These are phyloP conservation scores for Cladopsammia gracilis DNA, from an alignment of 64 coral and sea anemone genomes.

Conservation along the genomic window DNA sequence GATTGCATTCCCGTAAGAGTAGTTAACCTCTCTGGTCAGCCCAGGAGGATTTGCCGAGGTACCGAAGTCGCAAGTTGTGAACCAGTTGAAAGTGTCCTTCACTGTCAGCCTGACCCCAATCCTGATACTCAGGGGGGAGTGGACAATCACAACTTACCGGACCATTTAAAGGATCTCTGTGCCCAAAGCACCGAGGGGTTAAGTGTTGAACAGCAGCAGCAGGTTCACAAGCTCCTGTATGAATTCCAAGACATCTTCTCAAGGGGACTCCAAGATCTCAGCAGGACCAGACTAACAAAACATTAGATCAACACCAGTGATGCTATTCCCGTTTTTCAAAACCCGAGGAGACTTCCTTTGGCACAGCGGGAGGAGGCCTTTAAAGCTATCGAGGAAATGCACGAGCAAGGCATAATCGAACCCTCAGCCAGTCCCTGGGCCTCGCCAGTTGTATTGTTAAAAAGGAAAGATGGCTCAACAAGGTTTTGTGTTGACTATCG, in stretches of 20 bases:
- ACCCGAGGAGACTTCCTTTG: constrained; percentile 30
- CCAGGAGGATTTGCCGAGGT: constrained; percentile 3
- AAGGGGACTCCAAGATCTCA: constrained; percentile 21
- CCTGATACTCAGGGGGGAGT: background rate
- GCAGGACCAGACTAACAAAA: constrained; percentile 18
- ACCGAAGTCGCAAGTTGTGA: constrained; percentile 64
- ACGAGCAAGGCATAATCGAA: constrained; percentile 62
- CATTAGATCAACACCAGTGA: constrained; percentile 15
- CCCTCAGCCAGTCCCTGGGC: constrained; percentile 65
- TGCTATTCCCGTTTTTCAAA: constrained; percentile 46
- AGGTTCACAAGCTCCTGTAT: background rate
- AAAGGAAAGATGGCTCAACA: constrained; percentile 69
- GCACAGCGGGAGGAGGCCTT: constrained; percentile 54
- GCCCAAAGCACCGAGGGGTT: background rate
- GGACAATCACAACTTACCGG: background rate
- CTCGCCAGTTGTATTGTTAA: constrained; percentile 52
- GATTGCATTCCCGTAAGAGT: constrained; percentile 18
- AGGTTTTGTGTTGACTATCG: constrained; percentile 78
- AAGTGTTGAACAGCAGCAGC: background rate
- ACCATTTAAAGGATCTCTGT: constrained; percentile 22
- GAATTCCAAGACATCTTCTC: constrained; percentile 62
- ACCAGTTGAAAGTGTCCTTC: constrained; percentile 15
- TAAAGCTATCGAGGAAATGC: constrained; percentile 56
- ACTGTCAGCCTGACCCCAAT: background rate
- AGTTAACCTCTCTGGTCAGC: constrained; percentile 8